phyloP scores from a whole-genome alignment of 2,797 vertebrate genomes.

The Parauchenoglanis ngamensis region DNA sequence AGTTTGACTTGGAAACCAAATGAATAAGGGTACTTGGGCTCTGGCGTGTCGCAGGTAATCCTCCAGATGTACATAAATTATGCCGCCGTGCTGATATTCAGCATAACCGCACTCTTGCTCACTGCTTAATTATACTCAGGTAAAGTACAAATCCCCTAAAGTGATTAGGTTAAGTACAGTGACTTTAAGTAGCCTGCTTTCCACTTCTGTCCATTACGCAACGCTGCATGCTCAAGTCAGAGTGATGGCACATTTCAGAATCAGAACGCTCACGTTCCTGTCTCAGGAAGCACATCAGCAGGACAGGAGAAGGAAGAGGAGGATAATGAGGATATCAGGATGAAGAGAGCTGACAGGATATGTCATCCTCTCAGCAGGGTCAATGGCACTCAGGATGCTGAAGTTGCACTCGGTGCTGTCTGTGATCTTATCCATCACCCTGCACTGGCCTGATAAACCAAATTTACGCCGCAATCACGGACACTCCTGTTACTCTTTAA shows the following conservation, averaged over 20 bases:
- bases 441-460: conserved; percentile 30
- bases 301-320: conserved; percentile 40
- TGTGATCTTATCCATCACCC: conserved; percentile 50
- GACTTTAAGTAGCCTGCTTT: background rate
- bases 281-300: conserved; percentile 34
- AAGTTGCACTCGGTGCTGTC: conserved; percentile 51
- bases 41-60: background rate
- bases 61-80: background rate
- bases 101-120: background rate
- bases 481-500: background rate
- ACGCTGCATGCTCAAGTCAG: background rate
- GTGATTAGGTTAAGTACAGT: background rate
- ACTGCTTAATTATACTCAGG: background rate
- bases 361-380: conserved; percentile 75
- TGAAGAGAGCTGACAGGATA: conserved; percentile 75
- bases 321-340: conserved; percentile 79
- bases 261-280: conserved; percentile 25
- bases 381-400: conserved; percentile 66
- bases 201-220: conserved; percentile 11
- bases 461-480: background rate
- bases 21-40: background rate
- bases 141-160: background rate
- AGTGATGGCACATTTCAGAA: background rate
- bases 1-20: background rate
- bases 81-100: too few relatives aligned